Base-by-base conservation (phyloP, 2,113 vertebrate species). In the Ellobius talpinus region DNA sequence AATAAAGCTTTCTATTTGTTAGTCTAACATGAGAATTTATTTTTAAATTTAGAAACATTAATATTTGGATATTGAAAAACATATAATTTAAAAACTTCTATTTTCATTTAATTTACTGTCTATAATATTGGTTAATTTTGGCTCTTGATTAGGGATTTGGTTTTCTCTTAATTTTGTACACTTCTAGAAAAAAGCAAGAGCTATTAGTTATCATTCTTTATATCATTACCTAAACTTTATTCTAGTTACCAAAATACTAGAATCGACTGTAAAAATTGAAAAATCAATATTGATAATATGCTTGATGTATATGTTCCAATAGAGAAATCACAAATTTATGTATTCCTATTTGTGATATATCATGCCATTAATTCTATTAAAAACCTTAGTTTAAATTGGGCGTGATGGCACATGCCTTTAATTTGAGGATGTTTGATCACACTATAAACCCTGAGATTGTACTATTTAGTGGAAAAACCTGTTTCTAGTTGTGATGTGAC, bases 71-170 rank as follows among this genome's bases (percentile, higher is more conserved):
- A 95, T 3, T 36, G 8, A 95, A 31, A 93, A 63, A 86, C 16
- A 8, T 26, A 79, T 63, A 16, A 72, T 78, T 78, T 79, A 4
- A 33, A 73, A 96, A 88, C 72, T 84, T 11, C 4, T 42, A 36
- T 68, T 93, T 89, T 95, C 63, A 82, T 73, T 89, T 92, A 93
- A 36, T 26, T 82, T 95, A 36, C 5, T 52, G 6, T 72, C 4
- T 6, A 55, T 73, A 78, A 82, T 58, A 52, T 61, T 47, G 23
- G 33, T 50, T 50, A 84, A 39, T 72, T 89, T 63, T 66, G 7
- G 17, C 58, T 73, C 24, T 74, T 74, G 74, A 3, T 68, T 84
- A 26, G 16, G 21, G 31, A 61, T 91, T 33, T 55, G n/a, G 5
- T 52, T 84, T 87, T 19, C 16, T 52, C 33, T 47, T 63, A 85